Conservation (phyloP, 1,140 invertebrate species). For the Araneus ventricosus region DNA sequence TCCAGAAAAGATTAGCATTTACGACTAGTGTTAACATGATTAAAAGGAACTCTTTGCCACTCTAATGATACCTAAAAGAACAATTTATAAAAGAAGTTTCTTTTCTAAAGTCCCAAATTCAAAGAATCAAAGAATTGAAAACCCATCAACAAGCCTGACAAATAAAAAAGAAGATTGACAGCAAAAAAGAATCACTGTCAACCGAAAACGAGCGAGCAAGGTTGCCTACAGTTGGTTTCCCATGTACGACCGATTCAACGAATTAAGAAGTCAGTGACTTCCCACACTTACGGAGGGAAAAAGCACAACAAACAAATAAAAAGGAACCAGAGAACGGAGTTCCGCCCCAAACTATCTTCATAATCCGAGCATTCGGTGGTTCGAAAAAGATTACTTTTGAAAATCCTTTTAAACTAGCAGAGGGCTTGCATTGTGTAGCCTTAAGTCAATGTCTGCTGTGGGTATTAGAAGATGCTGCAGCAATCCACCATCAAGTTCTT, state of each 20-base stretch:
- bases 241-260: slow-evolving; percentile 38
- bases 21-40: too few relatives aligned
- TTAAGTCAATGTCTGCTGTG: neutral
- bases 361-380: neutral
- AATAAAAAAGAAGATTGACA: neutral
- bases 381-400: neutral
- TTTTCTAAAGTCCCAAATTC: too few relatives aligned
- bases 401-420: neutral
- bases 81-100: too few relatives aligned
- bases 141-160: neutral
- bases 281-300: neutral
- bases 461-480: neutral
- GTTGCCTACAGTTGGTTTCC: slow-evolving; percentile 1
- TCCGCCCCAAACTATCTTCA: neutral
- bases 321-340: neutral
- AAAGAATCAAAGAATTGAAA: too few relatives aligned
- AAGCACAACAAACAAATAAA: neutral
- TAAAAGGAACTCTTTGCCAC: too few relatives aligned
- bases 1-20: too few relatives aligned
- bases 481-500: neutral
- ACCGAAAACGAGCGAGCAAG: neutral
- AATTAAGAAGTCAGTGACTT: slow-evolving; percentile 40
- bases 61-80: too few relatives aligned
- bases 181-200: neutral
- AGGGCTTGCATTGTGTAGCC: neutral